Evolutionary conservation across 35 echinoderm and acorn worm species (phyloP), one percentile per base, ranked within the genome.

Genomic region (Anneissia japonica): DNA sequence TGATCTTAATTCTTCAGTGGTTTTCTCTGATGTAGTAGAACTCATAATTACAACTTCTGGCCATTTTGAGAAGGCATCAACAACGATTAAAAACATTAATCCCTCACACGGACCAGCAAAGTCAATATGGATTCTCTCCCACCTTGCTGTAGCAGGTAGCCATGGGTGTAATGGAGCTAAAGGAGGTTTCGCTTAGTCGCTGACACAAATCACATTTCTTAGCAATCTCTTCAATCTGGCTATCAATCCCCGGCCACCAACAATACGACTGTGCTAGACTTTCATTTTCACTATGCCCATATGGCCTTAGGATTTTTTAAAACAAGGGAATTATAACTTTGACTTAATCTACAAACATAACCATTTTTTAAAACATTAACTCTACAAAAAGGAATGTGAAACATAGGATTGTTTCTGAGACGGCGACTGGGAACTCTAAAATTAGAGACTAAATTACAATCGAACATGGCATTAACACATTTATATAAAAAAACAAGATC

Each of bases 21-120:
- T 91, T 5, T 32, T 1, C 35, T 91, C 90, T 46, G 78, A 17
- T 21, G 84, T 87, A 46, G 32, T 82, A 31, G 30, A 75, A 39
- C 29, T 86, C 84, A 91, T 87, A 23, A 87, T 76, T 36, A 91
- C 81, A 5, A 82, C 77, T 33, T 87, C 90, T 33, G 89, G 89
- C 83, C 89, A 81, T 64, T 91, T 86, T 0, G 76, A 80, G 41
- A 73, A 86, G 3, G 77, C 89, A 46, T 86, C 76, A 17, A 86
- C 89, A 12, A 91, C 46, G 40, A 81, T 77, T 73, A 91, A 78
- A 29, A 74, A 91, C 11, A 79, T 86, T 26, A 86, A 34, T 0
- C 89, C 89, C 76, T 86, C 83, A 36, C 80, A 91, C 12, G 89
- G 89, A 74, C 89, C 89, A 33, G 82, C 37, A 73, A 90, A 86